phyloP scores from a whole-genome alignment of 1,140 invertebrate species.

The Spodoptera frugiperda region DNA sequence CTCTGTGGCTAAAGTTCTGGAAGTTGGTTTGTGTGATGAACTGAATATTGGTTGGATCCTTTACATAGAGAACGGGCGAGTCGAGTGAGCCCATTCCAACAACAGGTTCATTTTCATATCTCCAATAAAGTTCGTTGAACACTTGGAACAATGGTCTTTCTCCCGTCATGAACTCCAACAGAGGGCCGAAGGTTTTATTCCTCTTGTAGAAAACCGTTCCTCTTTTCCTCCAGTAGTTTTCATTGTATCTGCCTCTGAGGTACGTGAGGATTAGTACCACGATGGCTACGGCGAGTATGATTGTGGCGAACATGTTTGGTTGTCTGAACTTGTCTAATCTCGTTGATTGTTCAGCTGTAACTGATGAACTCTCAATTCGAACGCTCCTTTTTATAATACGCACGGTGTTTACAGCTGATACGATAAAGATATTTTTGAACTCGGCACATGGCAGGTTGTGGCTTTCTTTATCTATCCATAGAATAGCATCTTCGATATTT shows the following conservation, averaged over 20 bases:
- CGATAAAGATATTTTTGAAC: too few relatives aligned
- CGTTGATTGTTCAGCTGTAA: too few relatives aligned
- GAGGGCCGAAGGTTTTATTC: conserved; percentile 50
- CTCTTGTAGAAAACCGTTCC: conserved; percentile 47
- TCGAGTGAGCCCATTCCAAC: conserved; percentile 72
- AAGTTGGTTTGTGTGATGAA: conserved; percentile 82
- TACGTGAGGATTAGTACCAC: conserved; percentile 13
- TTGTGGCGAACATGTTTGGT: conserved; percentile 7
- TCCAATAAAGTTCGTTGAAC: conserved; percentile 55
- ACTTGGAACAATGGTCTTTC: conserved; percentile 56
- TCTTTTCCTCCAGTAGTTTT: conserved; percentile 59
- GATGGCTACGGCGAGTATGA: neutral
- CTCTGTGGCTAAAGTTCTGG: conserved; percentile 80
- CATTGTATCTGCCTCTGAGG: conserved; percentile 53
- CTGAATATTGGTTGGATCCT: conserved; percentile 84
- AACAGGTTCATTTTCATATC: conserved; percentile 54
- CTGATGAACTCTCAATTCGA: too few relatives aligned
- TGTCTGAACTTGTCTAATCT: too few relatives aligned
- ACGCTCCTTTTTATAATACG: too few relatives aligned
- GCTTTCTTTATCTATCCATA: too few relatives aligned
- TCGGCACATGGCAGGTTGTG: too few relatives aligned
- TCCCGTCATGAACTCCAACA: conserved; percentile 51
- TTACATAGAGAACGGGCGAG: conserved; percentile 76
- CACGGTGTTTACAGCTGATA: too few relatives aligned
- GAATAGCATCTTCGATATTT: too few relatives aligned